phyloP scores from a whole-genome alignment of 2,797 vertebrate species.

The Pagetopsis macropterus region DNA sequence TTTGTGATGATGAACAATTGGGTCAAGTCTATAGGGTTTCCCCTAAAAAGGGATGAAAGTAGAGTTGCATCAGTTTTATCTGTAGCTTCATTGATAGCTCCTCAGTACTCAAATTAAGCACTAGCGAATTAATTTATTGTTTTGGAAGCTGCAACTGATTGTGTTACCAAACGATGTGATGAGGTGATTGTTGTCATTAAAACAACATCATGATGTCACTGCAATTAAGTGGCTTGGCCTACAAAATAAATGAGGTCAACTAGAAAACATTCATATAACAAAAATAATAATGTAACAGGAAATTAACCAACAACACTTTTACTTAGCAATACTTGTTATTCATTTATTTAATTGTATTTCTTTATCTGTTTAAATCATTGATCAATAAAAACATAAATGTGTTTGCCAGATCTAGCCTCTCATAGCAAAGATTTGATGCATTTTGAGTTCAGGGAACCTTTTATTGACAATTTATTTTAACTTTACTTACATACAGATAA shows the following conservation, averaged over 20 bases:
- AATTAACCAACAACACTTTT: background rate
- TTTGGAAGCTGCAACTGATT: background rate
- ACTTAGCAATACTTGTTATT: too few species aligned
- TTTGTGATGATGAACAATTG: slow-evolving; percentile 33
- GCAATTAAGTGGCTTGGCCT: background rate
- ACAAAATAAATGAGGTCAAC: background rate
- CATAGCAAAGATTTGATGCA: background rate
- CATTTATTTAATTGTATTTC: too few species aligned
- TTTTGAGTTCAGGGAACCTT: background rate
- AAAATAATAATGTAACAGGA: background rate
- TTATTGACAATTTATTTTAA: background rate
- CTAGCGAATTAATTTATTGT: background rate
- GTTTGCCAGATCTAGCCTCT: background rate
- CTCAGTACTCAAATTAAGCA: background rate
- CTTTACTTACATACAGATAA: background rate
- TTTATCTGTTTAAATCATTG: too few species aligned
- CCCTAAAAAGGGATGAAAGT: background rate
- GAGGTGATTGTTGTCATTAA: background rate
- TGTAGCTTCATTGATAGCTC: background rate
- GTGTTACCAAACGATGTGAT: background rate
- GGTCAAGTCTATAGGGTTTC: slow-evolving; percentile 42
- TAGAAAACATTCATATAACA: background rate
- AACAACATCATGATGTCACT: background rate
- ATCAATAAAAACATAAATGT: background rate
- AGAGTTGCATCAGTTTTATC: background rate